Percentiles rank a stretch among this genome's conserved stretches.
Evolutionary conservation across 2,113 vertebrate genomes (phyloP).

Genomic region (Chloropsis hardwickii): DNA sequence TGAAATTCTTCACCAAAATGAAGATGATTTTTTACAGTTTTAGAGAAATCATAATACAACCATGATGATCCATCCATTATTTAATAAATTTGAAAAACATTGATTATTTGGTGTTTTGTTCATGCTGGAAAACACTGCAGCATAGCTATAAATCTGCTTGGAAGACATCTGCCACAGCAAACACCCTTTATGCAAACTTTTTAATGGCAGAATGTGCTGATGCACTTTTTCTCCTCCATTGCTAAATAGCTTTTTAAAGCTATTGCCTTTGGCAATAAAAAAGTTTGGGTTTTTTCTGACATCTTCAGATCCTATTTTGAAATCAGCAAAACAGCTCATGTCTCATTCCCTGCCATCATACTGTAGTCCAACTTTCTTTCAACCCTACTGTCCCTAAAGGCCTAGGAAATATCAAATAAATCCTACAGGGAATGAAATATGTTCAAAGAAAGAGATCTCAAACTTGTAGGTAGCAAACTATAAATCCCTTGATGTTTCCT

Average conservation of each 20-base stretch:
- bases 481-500: neutral
- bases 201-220: neutral
- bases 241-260: neutral
- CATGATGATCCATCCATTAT: neutral
- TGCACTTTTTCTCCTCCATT: neutral
- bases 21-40: neutral
- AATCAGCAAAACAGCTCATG: neutral
- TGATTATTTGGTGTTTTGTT: neutral
- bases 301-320: neutral
- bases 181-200: neutral
- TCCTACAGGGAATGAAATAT: neutral
- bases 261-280: neutral
- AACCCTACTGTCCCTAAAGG: neutral
- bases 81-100: neutral
- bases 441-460: neutral
- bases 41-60: neutral
- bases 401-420: slow-evolving; percentile 6
- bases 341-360: neutral
- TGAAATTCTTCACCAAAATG: neutral
- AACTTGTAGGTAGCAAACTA: neutral
- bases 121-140: neutral
- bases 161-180: neutral
- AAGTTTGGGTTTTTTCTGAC: neutral
- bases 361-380: neutral
- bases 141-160: neutral